Evolutionary conservation across 2,797 vertebrate genomes (phyloP).

Genomic region (Falco peregrinus): DNA sequence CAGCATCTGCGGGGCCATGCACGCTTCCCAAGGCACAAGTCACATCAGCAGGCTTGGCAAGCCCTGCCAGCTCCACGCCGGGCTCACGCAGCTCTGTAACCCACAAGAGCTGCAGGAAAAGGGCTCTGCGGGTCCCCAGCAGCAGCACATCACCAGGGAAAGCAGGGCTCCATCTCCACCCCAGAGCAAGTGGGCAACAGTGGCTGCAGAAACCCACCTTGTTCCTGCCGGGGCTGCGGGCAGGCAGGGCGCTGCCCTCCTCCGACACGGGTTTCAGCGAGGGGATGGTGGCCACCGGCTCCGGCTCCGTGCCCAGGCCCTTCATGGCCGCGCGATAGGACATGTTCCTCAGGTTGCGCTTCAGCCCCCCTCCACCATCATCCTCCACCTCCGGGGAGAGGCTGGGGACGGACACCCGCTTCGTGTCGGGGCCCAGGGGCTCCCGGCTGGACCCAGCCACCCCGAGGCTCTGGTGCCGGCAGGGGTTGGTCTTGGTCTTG

Average conservation of each 20-base stretch:
- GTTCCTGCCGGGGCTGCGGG: constrained; percentile 51
- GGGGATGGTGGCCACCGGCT: accelerated
- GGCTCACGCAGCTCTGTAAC: not conserved
- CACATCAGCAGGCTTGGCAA: accelerated
- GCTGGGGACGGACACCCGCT: constrained; percentile 46
- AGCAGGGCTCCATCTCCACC: accelerated
- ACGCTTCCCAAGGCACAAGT: not conserved
- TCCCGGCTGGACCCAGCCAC: constrained; percentile 68
- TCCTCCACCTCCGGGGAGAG: constrained; percentile 80
- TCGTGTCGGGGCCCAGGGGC: constrained; percentile 5
- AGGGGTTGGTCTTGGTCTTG: constrained; percentile 77
- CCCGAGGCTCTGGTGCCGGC: constrained; percentile 85
- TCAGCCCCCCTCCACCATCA: constrained; percentile 68
- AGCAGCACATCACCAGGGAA: not conserved
- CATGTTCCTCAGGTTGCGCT: constrained; percentile 89
- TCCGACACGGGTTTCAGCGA: constrained; percentile 76
- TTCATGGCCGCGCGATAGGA: constrained; percentile 91
- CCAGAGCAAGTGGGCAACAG: accelerated
- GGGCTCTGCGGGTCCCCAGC: not conserved
- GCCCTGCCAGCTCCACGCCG: not conserved
- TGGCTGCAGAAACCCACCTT: constrained; percentile 57
- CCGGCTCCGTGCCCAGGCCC: constrained; percentile 32
- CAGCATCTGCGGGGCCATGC: not conserved
- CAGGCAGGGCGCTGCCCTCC: constrained; percentile 37
- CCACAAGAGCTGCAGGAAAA: accelerated